phyloP scores from a whole-genome alignment of 2,797 vertebrate genomes.

The Falco columbarius region DNA sequence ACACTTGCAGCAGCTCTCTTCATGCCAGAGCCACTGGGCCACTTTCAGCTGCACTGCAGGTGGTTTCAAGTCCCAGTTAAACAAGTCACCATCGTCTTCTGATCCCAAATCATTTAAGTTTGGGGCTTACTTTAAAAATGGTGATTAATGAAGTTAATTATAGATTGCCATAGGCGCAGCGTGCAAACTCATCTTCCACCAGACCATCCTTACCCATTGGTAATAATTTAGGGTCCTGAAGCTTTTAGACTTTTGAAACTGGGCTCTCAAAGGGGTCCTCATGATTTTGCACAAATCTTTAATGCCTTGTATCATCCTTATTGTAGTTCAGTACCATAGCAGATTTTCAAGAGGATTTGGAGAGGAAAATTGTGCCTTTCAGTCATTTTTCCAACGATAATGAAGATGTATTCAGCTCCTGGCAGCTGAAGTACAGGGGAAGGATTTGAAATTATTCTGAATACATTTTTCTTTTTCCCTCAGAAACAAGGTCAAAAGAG shows the following conservation, averaged over 20 bases:
- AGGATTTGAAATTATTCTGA: neutral
- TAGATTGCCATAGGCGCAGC: neutral
- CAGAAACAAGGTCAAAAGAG: neutral
- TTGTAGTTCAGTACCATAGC: neutral
- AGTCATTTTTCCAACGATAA: neutral
- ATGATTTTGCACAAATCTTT: neutral
- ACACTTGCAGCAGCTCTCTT: neutral
- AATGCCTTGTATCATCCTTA: neutral
- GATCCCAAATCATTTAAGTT: neutral
- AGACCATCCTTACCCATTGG: fast-evolving
- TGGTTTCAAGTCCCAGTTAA: neutral
- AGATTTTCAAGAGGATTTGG: neutral
- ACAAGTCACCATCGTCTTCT: neutral
- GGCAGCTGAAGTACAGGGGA: neutral
- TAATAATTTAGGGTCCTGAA: neutral
- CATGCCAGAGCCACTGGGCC: neutral
- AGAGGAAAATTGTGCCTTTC: neutral
- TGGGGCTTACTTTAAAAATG: neutral
- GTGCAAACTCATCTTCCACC: neutral
- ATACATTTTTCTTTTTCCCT: neutral
- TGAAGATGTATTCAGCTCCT: neutral
- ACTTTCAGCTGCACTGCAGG: neutral
- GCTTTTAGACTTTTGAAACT: neutral
- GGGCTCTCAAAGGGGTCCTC: neutral
- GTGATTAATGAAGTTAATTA: neutral